A percentile compares a stretch with the other conserved stretches of the same genome.
phyloP scores from a whole-genome alignment of 2,888 invertebrate species.

The Parthenolecanium corni region DNA sequence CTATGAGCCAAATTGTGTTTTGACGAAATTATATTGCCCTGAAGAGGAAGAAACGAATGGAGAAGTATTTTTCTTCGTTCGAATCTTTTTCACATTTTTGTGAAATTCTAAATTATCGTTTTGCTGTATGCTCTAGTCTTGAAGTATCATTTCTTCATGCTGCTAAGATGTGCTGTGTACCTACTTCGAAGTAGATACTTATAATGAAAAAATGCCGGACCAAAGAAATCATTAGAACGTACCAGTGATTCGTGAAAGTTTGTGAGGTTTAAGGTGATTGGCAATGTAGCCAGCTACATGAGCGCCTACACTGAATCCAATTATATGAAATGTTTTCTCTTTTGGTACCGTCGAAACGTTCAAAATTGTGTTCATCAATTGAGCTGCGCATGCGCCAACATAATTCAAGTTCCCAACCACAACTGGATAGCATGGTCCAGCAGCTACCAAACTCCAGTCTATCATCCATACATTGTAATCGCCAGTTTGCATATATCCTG shows the following conservation, averaged over 20 bases:
- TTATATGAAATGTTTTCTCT: constrained; percentile 43
- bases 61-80: too few relatives aligned
- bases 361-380: constrained; percentile 38
- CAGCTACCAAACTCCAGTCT: constrained; percentile 50
- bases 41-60: too few relatives aligned
- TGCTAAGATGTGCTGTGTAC: too few relatives aligned
- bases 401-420: constrained; percentile 52
- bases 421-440: constrained; percentile 51
- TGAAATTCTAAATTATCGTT: too few relatives aligned
- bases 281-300: constrained; percentile 39
- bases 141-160: too few relatives aligned
- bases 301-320: constrained; percentile 58
- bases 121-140: too few relatives aligned
- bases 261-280: constrained; percentile 42
- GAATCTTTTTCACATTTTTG: too few relatives aligned
- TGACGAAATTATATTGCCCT: too few relatives aligned
- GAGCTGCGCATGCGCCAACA: constrained; percentile 49
- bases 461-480: constrained; percentile 50
- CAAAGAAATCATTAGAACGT: not conserved
- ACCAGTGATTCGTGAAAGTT: constrained; percentile 49
- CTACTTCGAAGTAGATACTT: too few relatives aligned
- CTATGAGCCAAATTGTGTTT: too few relatives aligned
- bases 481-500: constrained; percentile 47
- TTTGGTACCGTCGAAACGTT: constrained; percentile 7
- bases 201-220: too few relatives aligned